Evolutionary conservation across 1,140 invertebrate species (phyloP).

Genomic region (Oreohelix idahoensis): DNA sequence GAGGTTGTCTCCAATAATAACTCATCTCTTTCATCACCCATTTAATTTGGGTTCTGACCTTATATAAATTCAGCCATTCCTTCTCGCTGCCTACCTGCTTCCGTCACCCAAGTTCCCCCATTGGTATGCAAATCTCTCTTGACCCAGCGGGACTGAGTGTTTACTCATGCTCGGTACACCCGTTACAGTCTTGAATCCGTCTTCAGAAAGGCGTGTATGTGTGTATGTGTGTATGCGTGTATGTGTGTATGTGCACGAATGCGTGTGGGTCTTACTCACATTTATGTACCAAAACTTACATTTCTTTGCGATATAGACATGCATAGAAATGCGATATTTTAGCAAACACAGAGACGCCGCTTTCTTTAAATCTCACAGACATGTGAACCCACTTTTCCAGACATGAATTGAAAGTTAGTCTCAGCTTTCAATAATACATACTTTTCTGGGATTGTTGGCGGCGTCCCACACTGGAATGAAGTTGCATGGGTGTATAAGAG

Average conservation of each 20-base stretch:
- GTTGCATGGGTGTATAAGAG: no score
- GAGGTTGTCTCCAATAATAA: no score
- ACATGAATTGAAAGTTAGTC: neutral
- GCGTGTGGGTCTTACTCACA: slow-evolving; percentile 50
- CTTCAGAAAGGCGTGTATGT: slow-evolving; percentile 33
- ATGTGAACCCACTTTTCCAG: neutral
- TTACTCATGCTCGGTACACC: neutral
- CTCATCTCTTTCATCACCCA: neutral
- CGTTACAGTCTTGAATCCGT: slow-evolving; percentile 24
- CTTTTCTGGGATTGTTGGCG: neutral
- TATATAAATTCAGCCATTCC: neutral
- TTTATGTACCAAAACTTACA: slow-evolving; percentile 1
- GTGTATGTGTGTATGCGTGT: slow-evolving; percentile 37
- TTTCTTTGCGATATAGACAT: neutral
- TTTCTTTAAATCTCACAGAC: neutral
- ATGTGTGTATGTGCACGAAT: slow-evolving; percentile 42
- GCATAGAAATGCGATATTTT: slow-evolving; percentile 1
- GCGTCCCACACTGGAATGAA: no score
- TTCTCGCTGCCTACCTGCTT: neutral
- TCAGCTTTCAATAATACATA: neutral
- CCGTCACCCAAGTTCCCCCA: neutral
- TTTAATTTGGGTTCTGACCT: neutral
- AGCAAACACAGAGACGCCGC: neutral
- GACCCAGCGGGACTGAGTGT: neutral
- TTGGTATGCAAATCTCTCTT: neutral